Conservation (phyloP, 1,140 invertebrate species). For the Sesamia nonagrioides region DNA sequence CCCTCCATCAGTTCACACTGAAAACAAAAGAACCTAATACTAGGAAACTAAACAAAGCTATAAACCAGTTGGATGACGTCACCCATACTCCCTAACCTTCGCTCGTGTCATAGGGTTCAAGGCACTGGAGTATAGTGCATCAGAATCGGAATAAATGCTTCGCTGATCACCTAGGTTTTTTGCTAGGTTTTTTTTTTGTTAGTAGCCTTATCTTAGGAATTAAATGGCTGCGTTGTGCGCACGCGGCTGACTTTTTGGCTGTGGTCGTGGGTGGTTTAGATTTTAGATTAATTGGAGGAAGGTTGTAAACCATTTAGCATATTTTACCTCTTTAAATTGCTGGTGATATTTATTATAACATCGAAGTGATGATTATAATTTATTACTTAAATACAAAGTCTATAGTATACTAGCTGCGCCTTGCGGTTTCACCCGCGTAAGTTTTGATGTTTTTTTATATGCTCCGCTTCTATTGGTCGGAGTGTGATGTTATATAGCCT, state of each 20-base stretch:
- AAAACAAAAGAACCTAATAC: constrained; percentile 35
- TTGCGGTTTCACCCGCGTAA: too few relatives aligned
- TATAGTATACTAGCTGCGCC: too few relatives aligned
- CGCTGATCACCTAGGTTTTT: constrained; percentile 41
- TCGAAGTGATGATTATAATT: too few relatives aligned
- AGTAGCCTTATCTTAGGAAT: constrained; percentile 21
- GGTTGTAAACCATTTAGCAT: not conserved
- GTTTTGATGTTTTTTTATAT: too few relatives aligned
- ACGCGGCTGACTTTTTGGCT: not conserved
- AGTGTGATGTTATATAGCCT: too few relatives aligned
- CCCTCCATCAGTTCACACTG: not conserved
- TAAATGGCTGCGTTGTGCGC: constrained; percentile 21
- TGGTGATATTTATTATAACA: too few relatives aligned
- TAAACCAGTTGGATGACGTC: constrained; percentile 19
- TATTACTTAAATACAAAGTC: too few relatives aligned
- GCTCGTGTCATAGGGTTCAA: constrained; percentile 46
- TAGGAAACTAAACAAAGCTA: constrained; percentile 38
- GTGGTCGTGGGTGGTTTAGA: not conserved
- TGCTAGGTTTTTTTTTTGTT: constrained; percentile 43
- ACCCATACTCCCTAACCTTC: constrained; percentile 41
- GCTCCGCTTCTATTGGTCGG: too few relatives aligned
- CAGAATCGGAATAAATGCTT: constrained; percentile 49
- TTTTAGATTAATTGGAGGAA: not conserved
- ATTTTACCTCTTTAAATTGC: not conserved
- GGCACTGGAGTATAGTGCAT: constrained; percentile 45